A percentile compares a stretch with the other conserved stretches of the same genome.
Evolutionary conservation across 1,140 invertebrate genomes (phyloP).

Genomic region (Drosophila eugracilis): DNA sequence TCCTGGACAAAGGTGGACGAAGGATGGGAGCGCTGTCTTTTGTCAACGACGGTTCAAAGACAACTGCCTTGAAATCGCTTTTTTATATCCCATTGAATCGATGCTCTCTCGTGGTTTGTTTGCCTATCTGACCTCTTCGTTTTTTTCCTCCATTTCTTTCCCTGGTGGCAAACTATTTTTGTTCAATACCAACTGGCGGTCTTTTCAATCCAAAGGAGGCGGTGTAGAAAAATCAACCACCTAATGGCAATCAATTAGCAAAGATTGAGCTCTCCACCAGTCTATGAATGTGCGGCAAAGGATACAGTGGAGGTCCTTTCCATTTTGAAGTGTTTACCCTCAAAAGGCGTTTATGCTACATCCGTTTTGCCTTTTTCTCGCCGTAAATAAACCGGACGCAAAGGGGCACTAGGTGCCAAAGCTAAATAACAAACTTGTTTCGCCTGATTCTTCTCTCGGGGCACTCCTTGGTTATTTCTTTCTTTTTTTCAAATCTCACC

Average conservation of each 20-base stretch:
- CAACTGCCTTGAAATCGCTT: slow-evolving; percentile 60
- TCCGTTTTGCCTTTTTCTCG: slow-evolving; percentile 39
- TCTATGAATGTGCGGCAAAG: slow-evolving; percentile 32
- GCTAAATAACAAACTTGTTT: slow-evolving; percentile 81
- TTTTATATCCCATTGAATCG: slow-evolving; percentile 64
- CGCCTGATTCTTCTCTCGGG: slow-evolving; percentile 52
- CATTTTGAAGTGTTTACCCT: slow-evolving; percentile 47
- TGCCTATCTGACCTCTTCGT: slow-evolving; percentile 59
- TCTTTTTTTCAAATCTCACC: slow-evolving; percentile 24
- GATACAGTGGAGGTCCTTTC: background rate
- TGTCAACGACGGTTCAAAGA: slow-evolving; percentile 59
- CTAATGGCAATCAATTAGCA: slow-evolving; percentile 78
- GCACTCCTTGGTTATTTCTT: slow-evolving; percentile 10
- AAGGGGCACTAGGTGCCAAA: slow-evolving; percentile 63
- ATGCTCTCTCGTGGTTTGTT: slow-evolving; percentile 59
- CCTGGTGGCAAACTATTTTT: slow-evolving; percentile 43
- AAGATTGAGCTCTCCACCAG: slow-evolving; percentile 52
- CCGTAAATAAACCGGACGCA: slow-evolving; percentile 47
- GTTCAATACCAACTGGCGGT: slow-evolving; percentile 17
- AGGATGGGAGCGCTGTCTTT: slow-evolving; percentile 38
- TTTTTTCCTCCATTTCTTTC: slow-evolving; percentile 5
- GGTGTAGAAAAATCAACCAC: slow-evolving; percentile 52
- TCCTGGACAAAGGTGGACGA: slow-evolving; percentile 44
- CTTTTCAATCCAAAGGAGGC: slow-evolving; percentile 2
- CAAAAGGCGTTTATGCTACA: slow-evolving; percentile 53